Evolutionary conservation across 2,888 invertebrate genomes (phyloP).

Genomic region (Aporophyla lueneburgensis): DNA sequence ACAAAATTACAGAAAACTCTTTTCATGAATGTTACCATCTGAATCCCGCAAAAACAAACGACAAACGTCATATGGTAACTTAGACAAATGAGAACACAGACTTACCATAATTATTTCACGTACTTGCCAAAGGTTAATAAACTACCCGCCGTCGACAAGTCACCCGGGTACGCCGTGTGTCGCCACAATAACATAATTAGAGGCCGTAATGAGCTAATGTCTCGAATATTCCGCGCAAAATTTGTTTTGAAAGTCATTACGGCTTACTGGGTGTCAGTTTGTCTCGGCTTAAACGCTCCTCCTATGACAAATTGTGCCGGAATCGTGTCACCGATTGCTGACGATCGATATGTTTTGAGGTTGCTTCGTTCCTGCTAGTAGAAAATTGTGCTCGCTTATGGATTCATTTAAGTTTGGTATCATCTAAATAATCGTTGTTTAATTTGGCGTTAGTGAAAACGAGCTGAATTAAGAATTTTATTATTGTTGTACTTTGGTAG

Average conservation of each 20-base stretch:
- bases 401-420: neutral
- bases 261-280: slow-evolving; percentile 64
- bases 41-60: neutral
- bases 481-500: neutral
- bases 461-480: neutral
- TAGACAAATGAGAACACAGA: neutral
- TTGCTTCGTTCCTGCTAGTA: slow-evolving; percentile 16
- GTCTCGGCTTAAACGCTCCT: slow-evolving; percentile 57
- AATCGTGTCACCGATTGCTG: slow-evolving; percentile 60
- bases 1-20: neutral
- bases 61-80: neutral
- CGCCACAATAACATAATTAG: slow-evolving; percentile 66
- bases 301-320: slow-evolving; percentile 65
- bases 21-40: too few relatives aligned
- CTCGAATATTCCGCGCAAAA: slow-evolving; percentile 66
- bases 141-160: slow-evolving; percentile 1
- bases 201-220: slow-evolving; percentile 67
- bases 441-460: neutral
- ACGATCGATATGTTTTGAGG: slow-evolving; percentile 56
- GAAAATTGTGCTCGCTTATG: slow-evolving; percentile 11
- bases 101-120: slow-evolving; percentile 11
- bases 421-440: neutral
- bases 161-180: slow-evolving; percentile 48
- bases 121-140: slow-evolving; percentile 14
- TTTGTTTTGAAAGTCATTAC: slow-evolving; percentile 65